A percentile compares a stretch with the other conserved stretches of the same genome.
phyloP scores from a whole-genome alignment of 2,888 invertebrate genomes.

The Mythimna albipuncta region DNA sequence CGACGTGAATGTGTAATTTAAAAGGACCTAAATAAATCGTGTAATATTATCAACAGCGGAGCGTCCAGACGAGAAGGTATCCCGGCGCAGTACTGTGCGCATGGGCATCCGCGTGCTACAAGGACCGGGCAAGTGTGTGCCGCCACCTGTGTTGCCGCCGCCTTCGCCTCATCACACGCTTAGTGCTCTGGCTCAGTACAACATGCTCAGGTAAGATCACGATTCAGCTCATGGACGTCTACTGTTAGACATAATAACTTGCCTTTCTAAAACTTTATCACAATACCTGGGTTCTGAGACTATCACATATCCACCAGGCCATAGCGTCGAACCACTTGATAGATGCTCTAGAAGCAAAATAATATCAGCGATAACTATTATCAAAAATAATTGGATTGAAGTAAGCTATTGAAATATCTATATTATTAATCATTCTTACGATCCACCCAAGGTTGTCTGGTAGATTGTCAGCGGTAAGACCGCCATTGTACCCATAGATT shows the following conservation, averaged over 20 bases:
- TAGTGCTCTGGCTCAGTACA: constrained; percentile 80
- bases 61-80: constrained; percentile 95
- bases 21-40: background rate
- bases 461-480: no score
- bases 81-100: constrained; percentile 94
- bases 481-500: no score
- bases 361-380: background rate
- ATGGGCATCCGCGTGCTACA: constrained; percentile 97
- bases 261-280: no score
- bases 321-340: no score
- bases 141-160: constrained; percentile 74
- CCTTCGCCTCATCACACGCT: constrained; percentile 79
- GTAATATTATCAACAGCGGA: constrained; percentile 91
- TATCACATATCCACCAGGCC: no score
- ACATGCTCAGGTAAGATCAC: constrained; percentile 77
- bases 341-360: background rate
- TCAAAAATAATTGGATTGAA: no score
- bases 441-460: no score
- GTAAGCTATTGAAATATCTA: no score
- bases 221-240: background rate
- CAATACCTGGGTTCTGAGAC: no score
- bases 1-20: no score
- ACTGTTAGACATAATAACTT: background rate
- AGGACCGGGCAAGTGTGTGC: constrained; percentile 86
- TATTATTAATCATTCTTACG: no score